These are phyloP conservation scores for Dastarcus helophoroides DNA, from an alignment of 2,888 invertebrate genomes.

Conservation along the genomic window DNA sequence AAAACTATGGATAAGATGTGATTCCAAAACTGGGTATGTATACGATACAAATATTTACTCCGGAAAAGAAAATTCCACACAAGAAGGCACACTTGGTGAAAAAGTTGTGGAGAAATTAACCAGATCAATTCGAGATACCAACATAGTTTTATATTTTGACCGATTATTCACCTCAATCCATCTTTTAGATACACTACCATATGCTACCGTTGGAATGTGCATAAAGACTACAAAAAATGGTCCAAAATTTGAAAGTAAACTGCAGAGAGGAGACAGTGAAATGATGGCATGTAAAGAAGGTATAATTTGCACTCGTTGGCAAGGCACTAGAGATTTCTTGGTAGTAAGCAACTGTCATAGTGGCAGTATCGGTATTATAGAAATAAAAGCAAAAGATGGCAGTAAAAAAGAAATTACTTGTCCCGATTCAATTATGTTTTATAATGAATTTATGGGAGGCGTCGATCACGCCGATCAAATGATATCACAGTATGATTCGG, in stretches of 20 bases:
- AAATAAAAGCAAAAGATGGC: slow-evolving; percentile 8
- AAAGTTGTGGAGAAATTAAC: slow-evolving; percentile 15
- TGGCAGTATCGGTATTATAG: slow-evolving; percentile 6
- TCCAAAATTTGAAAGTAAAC: slow-evolving; percentile 8
- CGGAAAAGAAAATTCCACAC: slow-evolving; percentile 15
- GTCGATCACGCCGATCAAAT: slow-evolving; percentile 13
- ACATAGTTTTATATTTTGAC: slow-evolving; percentile 11
- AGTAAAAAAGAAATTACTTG: slow-evolving; percentile 8
- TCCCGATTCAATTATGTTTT: slow-evolving; percentile 9
- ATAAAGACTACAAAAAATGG: slow-evolving; percentile 10
- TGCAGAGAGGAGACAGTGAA: slow-evolving; percentile 7
- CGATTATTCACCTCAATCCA: slow-evolving; percentile 10
- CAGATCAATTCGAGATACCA: slow-evolving; percentile 5
- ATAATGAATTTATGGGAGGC: slow-evolving; percentile 11
- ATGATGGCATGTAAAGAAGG: slow-evolving; percentile 7
- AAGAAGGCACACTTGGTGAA: slow-evolving; percentile 17
- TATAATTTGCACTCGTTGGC: slow-evolving; percentile 8
- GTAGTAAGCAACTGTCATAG: slow-evolving; percentile 11
- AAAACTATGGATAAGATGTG: slow-evolving; percentile 17
- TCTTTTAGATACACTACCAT: slow-evolving; percentile 10
- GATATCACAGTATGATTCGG: slow-evolving; percentile 11
- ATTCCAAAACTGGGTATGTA: slow-evolving; percentile 16
- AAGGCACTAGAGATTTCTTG: slow-evolving; percentile 12
- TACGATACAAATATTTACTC: slow-evolving; percentile 20
- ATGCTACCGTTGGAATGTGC: slow-evolving; percentile 11